Percentiles rank a stretch among this genome's conserved stretches.
These are phyloP conservation scores for Tachysurus fulvidraco DNA, from an alignment of 2,113 vertebrate genomes.

Conservation along the genomic window DNA sequence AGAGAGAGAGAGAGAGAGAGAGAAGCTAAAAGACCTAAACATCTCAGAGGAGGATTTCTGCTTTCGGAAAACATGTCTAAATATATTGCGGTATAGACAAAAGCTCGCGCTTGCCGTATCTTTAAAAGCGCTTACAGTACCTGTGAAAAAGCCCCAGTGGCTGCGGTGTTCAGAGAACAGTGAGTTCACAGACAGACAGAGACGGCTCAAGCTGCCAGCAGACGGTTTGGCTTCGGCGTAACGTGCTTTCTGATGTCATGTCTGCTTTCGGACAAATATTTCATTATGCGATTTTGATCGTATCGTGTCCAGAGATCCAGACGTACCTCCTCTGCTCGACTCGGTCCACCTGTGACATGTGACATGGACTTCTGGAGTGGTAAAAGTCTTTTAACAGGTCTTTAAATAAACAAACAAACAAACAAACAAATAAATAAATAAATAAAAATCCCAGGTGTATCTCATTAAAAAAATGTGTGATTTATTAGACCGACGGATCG, in stretches of 20 bases:
- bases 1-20: background rate
- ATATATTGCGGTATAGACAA: conserved; percentile 33
- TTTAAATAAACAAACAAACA: background rate
- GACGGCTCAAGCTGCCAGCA: background rate
- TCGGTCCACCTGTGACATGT: background rate
- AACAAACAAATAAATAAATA: background rate
- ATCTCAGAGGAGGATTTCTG: conserved; percentile 23
- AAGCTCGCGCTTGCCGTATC: background rate
- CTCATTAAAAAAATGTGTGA: background rate
- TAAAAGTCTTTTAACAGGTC: background rate
- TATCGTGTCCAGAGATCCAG: background rate
- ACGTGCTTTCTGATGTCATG: conserved; percentile 34
- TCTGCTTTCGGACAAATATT: conserved; percentile 37
- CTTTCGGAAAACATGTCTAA: conserved; percentile 31
- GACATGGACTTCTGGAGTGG: background rate
- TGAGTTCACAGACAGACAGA: conserved; percentile 4
- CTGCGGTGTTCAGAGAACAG: background rate
- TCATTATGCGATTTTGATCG: conserved; percentile 14
- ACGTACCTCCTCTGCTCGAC: background rate
- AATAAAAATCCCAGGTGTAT: background rate
- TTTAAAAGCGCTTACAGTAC: conserved; percentile 35
- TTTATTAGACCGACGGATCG: no score
- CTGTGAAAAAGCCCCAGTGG: background rate
- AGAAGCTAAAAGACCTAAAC: conserved; percentile 13
- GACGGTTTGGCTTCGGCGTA: conserved; percentile 20